Evolutionary conservation across 2,888 invertebrate species (phyloP), one percentile per base, ranked within the genome.

Genomic region (Heliconius charithonia): DNA sequence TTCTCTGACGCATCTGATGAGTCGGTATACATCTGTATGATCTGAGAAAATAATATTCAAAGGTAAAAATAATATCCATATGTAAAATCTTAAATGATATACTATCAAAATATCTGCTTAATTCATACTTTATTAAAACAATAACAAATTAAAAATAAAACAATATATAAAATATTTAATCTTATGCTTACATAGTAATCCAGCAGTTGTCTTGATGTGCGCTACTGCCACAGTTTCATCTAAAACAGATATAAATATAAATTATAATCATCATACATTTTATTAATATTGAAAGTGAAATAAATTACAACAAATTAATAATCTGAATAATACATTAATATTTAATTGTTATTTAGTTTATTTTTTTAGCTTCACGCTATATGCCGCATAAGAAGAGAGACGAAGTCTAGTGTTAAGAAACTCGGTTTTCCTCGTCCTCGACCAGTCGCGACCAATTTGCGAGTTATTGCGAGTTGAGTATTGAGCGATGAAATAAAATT

Each of bases 181-280:
- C 32, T 67, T n/a, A 22, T 45, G 66, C 80, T 79, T 67, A 79
- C 80, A 59, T 32, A 70, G 29, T 6, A 81, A 16, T 9, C 79
- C 74, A 4, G 74, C 59, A 4, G 29, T n/a, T 4, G 37, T 75
- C 29, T 77, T 79, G 59, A 79, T 71, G 41, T 77, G 67, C 4
- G 32, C 56, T 45, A 81, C 25, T 4, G 74, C 74, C 62, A 56
- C 72, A 1, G n/a, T 56, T 56, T 81, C 79, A 66, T 79, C 80
- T 81, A 51, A 41, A 79, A 79, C 41, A 69, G 67, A 56, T 19
- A 19, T 51, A 59, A 16, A 66, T 66, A 25, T n/a, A 29, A 45
- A 16, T 45, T 45, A 19, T 19, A 51, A 51, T 19, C 37, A 37
- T 37, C 9, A 37, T 10, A 37, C 2, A 51, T 51, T 51, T 37